Base-by-base conservation (phyloP, 2,888 invertebrate genomes). In the Lypha dubia region DNA sequence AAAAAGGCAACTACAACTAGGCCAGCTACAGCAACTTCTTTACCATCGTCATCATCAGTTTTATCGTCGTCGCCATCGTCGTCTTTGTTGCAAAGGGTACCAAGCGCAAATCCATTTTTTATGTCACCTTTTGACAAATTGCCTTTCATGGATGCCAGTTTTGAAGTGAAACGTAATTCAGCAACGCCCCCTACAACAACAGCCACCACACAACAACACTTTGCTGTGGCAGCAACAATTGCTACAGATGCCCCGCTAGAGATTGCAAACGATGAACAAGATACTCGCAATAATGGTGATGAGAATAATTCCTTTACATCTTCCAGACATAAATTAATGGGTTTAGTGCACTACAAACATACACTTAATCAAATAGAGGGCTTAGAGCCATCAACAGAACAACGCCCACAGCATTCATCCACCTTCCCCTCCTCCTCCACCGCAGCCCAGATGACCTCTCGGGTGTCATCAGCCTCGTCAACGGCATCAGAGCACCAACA, bases 111-210 rank as follows among this genome's bases (percentile, higher is more conserved):
- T 87, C 89, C 90, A 85, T 89, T 89, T 87, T 87, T 90, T 86
- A 89, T 89, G 87, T 90, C 91, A 83, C 91, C 91, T 73, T 91
- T 91, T 87, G 91, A 91, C 87, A 91, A 89, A 87, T 88, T 91
- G 83, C 91, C 91, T 86, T 91, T 91, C 88, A 89, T 91, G 89
- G 91, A 91, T 83, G 87, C 91, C 87, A 91, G 91, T 86, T 90
- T 91, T 76, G 91, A 91, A 83, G 90, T 91, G 68, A 88, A 90
- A 84, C 84, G 84, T 60, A 85, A 85, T 86, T 80, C 84, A 84
- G 86, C 89, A 86, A 46, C 88, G 86, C 56, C 88, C 87, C 58
- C 87, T 86, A 17, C 86, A 82, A 63, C 84, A 81, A 58, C 81
- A 60, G 22, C 63, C 24, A n/a, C 58, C 7, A 9, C 58, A 4